Base-by-base conservation (phyloP, 2,888 invertebrate species). In the Drosophila phalerata region DNA sequence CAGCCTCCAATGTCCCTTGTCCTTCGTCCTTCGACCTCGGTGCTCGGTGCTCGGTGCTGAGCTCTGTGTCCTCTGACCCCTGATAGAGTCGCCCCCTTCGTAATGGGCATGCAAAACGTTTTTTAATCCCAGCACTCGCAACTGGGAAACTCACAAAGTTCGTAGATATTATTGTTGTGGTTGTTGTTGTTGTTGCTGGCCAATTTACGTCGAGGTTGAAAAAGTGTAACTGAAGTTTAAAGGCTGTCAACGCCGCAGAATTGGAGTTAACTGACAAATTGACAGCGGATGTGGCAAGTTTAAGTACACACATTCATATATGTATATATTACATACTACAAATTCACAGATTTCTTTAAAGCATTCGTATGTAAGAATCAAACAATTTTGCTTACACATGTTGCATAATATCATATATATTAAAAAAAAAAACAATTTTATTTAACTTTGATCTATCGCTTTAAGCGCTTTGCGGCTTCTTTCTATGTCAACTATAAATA, bases 61-160 rank as follows among this genome's bases (percentile, higher is more conserved):
- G 28, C 13, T 11, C 22, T 1, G 30, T n/a, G 58, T 40, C 13
- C 3, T 0, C 11, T 13, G 10, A 22, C 13, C 30, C n/a, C 28
- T 11, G 19, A 28, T 9, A 15, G 40, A 13, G 28, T 9, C 13
- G 3, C 40, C 52, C 22, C 49, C 48, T 8, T 47, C 43, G 56
- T 77, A 77, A 77, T 68, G 71, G 82, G 73, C 83, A 83, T 83
- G 83, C 83, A 83, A 83, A 83, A 76, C 83, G 83, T 72, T 83
- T 83, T 83, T 83, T 83, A 83, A 83, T 83, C 83, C 83, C 72
- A 61, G 61, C 60, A 69, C 58, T 73, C 65, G 55, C 30, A 49
- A 51, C 52, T 47, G 28, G 30, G 17, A 43, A 53, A 22, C 61
- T 42, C 43, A 22, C 30, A 61, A 65, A 66, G 66, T 57, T 58